Conservation (phyloP, 2,888 invertebrate species). For the Lottia scabra region DNA sequence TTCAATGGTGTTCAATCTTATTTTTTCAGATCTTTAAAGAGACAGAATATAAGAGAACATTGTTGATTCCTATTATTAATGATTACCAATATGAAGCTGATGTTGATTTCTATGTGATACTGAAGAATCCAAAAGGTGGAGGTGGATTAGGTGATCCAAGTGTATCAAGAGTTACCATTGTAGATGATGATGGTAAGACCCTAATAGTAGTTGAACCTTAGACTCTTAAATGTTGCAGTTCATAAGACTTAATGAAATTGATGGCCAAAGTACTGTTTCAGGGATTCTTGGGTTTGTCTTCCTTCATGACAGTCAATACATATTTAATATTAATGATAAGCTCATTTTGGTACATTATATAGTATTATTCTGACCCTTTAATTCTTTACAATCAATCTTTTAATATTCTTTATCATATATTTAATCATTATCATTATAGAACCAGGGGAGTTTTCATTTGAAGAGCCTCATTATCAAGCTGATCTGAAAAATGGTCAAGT, state of each 20-base stretch:
- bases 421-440: conserved; percentile 68
- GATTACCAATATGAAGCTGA: conserved; percentile 63
- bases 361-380: no score
- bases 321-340: no score
- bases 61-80: conserved; percentile 63
- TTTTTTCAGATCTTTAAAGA: conserved; percentile 57
- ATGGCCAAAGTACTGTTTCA: no score
- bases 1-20: no score
- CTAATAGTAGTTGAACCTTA: no score
- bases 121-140: conserved; percentile 60
- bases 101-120: conserved; percentile 62
- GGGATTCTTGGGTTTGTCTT: no score
- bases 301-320: no score
- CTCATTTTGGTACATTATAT: no score
- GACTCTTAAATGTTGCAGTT: no score
- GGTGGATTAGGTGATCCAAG: conserved; percentile 62
- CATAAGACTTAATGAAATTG: no score
- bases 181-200: conserved; percentile 64
- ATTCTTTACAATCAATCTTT: no score
- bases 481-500: conserved; percentile 72
- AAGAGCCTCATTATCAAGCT: conserved; percentile 72
- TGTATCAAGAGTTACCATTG: conserved; percentile 61
- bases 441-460: conserved; percentile 73
- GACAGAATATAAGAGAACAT: conserved; percentile 56
- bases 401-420: no score